Base-by-base conservation (phyloP, 2,797 vertebrate species). In the Momotus momota region DNA sequence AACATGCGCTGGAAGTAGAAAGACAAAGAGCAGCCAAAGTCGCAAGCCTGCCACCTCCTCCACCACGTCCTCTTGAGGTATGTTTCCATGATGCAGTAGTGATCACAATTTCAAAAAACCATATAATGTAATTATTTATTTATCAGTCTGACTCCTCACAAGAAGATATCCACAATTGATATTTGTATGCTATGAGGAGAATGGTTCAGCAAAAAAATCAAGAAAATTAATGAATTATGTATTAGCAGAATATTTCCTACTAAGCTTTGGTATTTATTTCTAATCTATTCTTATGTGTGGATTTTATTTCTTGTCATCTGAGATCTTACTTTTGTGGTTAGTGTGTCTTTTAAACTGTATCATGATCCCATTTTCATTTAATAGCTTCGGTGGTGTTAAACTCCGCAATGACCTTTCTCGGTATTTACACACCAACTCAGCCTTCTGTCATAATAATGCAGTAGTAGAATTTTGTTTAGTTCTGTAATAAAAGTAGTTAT, bases 1-100 rank as follows among this genome's bases (percentile, higher is more conserved):
- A 97, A 85, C 98, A 97, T 81, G 99, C 98, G 6, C 96, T 99
- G 35, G 96, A 98, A 86, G 88, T 98, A 23, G 99, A 99, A 97
- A 99, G 98, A 96, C 97, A 98, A 82, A 98, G 99, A 93, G 98
- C 99, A 9, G 97, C 98, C 12, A 99, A 97, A 96, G 98, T 99
- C 72, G 98, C 98, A 54, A 98, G 98, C 81, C 98, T 99, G 17
- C 99, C 99, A 1, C 97, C 97, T 6, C 99, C 98, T 66, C 98
- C 96, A 0, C 97, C 98, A 20, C 86, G 93, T 87, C 98, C 98
- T 43, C 96, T 99, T 79, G 98, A 99, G 98, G 99, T 99, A 40
- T 90, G 84, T 96, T 54, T 54, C 33, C 2, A 0, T 88, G 14
- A 26, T 41, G 41, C 2, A 3, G 7, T 20, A 69, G 10, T 31